These are phyloP conservation scores for Phymatocera aterrima DNA, from an alignment of 2,888 invertebrate species.

Conservation along the genomic window DNA sequence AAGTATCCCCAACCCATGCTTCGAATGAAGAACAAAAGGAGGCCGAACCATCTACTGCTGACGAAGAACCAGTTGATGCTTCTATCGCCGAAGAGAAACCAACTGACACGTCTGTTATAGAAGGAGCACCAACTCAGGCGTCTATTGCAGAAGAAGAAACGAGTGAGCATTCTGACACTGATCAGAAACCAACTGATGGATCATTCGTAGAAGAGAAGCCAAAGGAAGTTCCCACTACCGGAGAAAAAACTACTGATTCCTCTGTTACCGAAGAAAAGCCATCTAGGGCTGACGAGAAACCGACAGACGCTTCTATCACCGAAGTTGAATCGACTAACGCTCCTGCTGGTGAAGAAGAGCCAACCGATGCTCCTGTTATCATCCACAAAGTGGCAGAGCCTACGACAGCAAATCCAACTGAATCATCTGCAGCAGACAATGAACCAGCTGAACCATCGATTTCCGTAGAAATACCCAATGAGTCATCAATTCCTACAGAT, in stretches of 20 bases:
- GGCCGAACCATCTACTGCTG: no score
- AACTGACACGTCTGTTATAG: slow-evolving; percentile 15
- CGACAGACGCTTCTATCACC: slow-evolving; percentile 13
- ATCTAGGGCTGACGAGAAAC: slow-evolving; percentile 51
- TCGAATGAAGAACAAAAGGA: no score
- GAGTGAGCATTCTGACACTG: neutral
- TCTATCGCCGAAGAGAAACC: slow-evolving; percentile 40
- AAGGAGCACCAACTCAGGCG: slow-evolving; percentile 34
- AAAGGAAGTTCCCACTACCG: neutral
- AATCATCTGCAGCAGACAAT: slow-evolving; percentile 31
- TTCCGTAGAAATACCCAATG: slow-evolving; percentile 39
- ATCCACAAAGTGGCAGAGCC: slow-evolving; percentile 44
- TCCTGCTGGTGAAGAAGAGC: slow-evolving; percentile 45
- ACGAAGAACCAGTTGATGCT: slow-evolving; percentile 45
- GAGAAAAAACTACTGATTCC: slow-evolving; percentile 36
- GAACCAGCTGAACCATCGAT: slow-evolving; percentile 42
- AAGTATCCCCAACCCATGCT: no score
- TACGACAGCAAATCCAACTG: slow-evolving; percentile 31
- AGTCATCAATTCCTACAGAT: slow-evolving; percentile 38
- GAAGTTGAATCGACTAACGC: slow-evolving; percentile 46
- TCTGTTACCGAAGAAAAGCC: slow-evolving; percentile 50
- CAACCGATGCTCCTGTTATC: slow-evolving; percentile 45
- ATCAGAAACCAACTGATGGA: slow-evolving; percentile 31
- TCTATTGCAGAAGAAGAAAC: slow-evolving; percentile 32
- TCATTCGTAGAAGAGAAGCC: slow-evolving; percentile 43